Evolutionary conservation across 2,113 vertebrate species (phyloP).

Genomic region (Hemiprocne comata): DNA sequence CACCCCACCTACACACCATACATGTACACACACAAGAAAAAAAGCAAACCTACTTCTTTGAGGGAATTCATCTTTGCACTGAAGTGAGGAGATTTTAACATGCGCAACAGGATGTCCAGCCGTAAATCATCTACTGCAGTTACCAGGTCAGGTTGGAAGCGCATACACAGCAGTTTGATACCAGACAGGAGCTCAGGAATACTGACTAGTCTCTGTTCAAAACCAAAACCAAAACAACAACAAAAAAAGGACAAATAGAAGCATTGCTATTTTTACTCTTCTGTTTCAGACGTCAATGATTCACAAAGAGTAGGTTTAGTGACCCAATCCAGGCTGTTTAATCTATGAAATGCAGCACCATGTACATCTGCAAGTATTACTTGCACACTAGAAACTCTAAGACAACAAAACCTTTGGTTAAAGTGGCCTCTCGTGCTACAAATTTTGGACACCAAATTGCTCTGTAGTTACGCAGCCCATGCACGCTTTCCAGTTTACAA

Average conservation of each 20-base stretch:
- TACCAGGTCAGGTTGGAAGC: constrained; percentile 94
- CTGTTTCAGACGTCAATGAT: background rate
- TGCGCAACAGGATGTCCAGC: constrained; percentile 93
- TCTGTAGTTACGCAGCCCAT: background rate
- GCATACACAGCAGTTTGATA: constrained; percentile 97
- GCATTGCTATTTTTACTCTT: background rate
- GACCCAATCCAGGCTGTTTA: background rate
- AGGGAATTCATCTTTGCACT: constrained; percentile 99
- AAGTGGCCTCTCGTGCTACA: background rate
- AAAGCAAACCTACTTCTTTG: constrained; percentile 87
- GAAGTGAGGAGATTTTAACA: constrained; percentile 98
- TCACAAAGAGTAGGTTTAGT: background rate
- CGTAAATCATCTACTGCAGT: constrained; percentile 92
- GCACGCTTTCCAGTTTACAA: background rate
- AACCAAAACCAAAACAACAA: background rate
- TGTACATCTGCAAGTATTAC: background rate
- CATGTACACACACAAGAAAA: background rate
- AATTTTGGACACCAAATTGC: background rate
- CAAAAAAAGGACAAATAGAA: background rate
- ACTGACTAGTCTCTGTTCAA: constrained; percentile 88
- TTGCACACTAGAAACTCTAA: background rate
- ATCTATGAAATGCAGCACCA: background rate
- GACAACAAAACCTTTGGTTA: background rate
- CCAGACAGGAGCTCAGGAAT: constrained; percentile 97
- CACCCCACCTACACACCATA: background rate